Conservation (phyloP, 2,113 vertebrate species). For the Scomber scombrus region DNA sequence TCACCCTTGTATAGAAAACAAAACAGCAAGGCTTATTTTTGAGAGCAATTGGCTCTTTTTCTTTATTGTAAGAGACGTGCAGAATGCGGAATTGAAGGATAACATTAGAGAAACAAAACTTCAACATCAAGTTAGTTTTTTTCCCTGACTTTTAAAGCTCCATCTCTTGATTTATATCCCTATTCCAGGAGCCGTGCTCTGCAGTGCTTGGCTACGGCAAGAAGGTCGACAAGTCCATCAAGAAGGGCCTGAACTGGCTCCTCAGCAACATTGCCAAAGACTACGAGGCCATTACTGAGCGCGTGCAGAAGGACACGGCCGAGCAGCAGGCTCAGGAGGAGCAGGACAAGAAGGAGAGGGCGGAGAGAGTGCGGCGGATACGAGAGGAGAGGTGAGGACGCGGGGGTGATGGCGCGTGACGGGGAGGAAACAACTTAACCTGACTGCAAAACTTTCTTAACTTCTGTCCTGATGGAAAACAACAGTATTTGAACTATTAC, state of each 20-base stretch:
- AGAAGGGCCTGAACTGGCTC: constrained; percentile 94
- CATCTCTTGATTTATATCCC: background rate
- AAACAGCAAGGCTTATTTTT: background rate
- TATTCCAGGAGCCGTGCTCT: constrained; percentile 91
- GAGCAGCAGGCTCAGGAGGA: constrained; percentile 93
- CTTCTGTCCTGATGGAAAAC: no score
- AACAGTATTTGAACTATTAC: no score
- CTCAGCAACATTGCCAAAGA: constrained; percentile 94
- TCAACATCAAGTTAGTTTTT: background rate
- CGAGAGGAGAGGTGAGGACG: constrained; percentile 90
- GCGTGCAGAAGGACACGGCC: constrained; percentile 92
- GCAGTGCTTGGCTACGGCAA: constrained; percentile 92
- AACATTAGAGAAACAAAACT: no score
- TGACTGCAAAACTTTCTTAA: no score
- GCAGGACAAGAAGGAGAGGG: constrained; percentile 91
- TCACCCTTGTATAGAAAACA: background rate
- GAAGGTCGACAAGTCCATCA: constrained; percentile 96
- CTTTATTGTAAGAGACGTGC: background rate
- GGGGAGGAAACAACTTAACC: no score
- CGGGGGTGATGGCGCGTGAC: no score
- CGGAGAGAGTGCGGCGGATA: constrained; percentile 89
- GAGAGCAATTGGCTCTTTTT: background rate
- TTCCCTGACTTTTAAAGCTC: no score
- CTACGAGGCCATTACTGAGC: constrained; percentile 92
- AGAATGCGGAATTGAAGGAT: no score